Base-by-base conservation (phyloP, 2,888 invertebrate species). In the Altica lythri region DNA sequence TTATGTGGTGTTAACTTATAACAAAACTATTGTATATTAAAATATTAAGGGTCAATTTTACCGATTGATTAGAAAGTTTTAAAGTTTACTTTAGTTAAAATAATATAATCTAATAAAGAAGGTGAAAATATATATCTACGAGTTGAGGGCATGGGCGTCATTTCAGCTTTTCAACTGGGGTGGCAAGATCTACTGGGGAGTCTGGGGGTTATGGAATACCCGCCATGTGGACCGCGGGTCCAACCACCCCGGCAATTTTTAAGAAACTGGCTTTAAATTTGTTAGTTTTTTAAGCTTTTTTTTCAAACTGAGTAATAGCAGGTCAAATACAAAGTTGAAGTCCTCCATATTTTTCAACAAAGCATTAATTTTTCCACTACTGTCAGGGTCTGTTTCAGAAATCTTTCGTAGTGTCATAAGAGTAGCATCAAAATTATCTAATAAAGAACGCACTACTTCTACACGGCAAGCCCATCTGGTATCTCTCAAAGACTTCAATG, bases 271-370 rank as follows among this genome's bases (percentile, higher is more conserved):
- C n/a, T n/a, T n/a, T n/a, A n/a, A n/a, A n/a, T n/a, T n/a, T n/a
- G n/a, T n/a, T n/a, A n/a, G n/a, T n/a, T n/a, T n/a, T n/a, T n/a
- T n/a, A n/a, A n/a, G n/a, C n/a, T n/a, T n/a, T n/a, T n/a, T n/a
- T n/a, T n/a, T n/a, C n/a, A n/a, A n/a, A n/a, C 29, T 49, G 9
- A 54, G 49, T 44, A 38, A 22, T 34, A 44, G 49, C 13, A 35
- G 22, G 13, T 44, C 44, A 54, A 44, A 54, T 25, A 38, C 10
- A 48, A 40, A 40, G 40, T 19, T 19, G 22, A 19, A 19, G 6
- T 19, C 22, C 6, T 19, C 22, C 3, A 19, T 19, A 12, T n/a
- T 30, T 27, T 49, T 38, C 13, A 49, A 29, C 30, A 49, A 40
- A 49, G 38, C 48, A 14, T 46, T 46, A 9, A 14, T 14, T 46